Base-by-base conservation (phyloP, 2,888 invertebrate genomes). In the Iselma pallidipennis region DNA sequence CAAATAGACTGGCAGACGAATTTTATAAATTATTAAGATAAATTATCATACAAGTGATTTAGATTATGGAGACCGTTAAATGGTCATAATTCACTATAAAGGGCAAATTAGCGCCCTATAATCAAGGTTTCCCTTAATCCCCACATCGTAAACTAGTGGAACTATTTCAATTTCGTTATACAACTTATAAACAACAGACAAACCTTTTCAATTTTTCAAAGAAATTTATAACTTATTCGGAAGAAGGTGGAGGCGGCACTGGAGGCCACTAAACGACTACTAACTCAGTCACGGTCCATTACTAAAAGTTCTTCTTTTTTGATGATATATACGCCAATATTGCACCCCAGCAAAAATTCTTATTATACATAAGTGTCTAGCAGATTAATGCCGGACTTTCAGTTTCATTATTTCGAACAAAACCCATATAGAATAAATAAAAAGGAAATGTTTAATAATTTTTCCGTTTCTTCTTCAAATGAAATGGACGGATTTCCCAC, bases 101-200 rank as follows among this genome's bases (percentile, higher is more conserved):
- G 62, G 62, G 53, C 73, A 74, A 76, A 76, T 77, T 72, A 75
- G 78, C 77, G 78, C 76, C 77, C 78, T 77, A 71, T 78, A 78
- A 78, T 78, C 77, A 74, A 72, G 68, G 68, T 70, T 33, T 29
- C 10, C 45, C 21, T 45, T 71, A 74, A 73, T 79, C 78, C 74
- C 76, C 79, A 80, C 80, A 71, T 80, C 80, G 76, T 80, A 80
- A 80, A 80, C 76, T 79, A 79, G 78, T 74, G 77, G 72, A 73
- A 77, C 76, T 78, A 78, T 80, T 78, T 79, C 76, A 78, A 80
- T 80, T 73, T 74, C 72, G 68, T 71, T 72, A n/a, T n/a, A n/a
- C n/a, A n/a, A n/a, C n/a, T n/a, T n/a, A n/a, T n/a, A n/a, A n/a
- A n/a, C n/a, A n/a, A n/a, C n/a, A n/a, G n/a, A 66, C 63, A 50